Conservation (phyloP, 2,797 vertebrate species). For the Sebastes reedi region DNA sequence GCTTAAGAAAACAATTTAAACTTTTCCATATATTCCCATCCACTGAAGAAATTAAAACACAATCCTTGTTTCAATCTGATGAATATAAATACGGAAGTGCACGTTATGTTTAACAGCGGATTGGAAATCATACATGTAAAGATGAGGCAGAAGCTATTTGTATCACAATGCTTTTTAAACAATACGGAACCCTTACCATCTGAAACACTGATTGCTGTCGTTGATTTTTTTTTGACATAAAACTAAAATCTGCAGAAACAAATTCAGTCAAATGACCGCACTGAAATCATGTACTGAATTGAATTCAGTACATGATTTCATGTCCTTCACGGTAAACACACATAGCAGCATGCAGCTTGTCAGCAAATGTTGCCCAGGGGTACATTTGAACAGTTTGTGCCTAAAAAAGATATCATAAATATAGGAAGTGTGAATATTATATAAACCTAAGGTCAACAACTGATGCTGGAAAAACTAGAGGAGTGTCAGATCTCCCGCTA, state of each 20-base stretch:
- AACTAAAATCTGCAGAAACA: not conserved
- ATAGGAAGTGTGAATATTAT: conserved; percentile 9
- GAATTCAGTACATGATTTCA: not conserved
- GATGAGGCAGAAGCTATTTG: conserved; percentile 6
- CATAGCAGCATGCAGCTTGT: conserved; percentile 43
- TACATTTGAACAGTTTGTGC: conserved; percentile 16
- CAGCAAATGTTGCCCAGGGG: conserved; percentile 16
- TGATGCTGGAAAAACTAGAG: not conserved
- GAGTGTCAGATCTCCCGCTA: not conserved
- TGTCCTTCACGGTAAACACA: conserved; percentile 31
- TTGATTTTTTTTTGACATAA: not conserved
- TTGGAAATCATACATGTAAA: not conserved
- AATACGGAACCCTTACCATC: not conserved
- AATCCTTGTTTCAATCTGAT: not conserved
- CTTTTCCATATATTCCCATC: not conserved
- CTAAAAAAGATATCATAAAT: conserved; percentile 17
- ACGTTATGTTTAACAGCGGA: conserved; percentile 5
- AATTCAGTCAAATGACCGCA: not conserved
- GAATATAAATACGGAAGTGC: conserved; percentile 25
- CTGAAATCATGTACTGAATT: not conserved
- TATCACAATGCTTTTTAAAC: not conserved
- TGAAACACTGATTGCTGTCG: conserved; percentile 23
- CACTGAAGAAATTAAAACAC: not conserved
- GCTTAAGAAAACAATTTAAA: conserved; percentile 15
- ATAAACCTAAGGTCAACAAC: not conserved